Evolutionary conservation across 2,888 invertebrate genomes (phyloP).

Genomic region (Dicyrtomina minuta): DNA sequence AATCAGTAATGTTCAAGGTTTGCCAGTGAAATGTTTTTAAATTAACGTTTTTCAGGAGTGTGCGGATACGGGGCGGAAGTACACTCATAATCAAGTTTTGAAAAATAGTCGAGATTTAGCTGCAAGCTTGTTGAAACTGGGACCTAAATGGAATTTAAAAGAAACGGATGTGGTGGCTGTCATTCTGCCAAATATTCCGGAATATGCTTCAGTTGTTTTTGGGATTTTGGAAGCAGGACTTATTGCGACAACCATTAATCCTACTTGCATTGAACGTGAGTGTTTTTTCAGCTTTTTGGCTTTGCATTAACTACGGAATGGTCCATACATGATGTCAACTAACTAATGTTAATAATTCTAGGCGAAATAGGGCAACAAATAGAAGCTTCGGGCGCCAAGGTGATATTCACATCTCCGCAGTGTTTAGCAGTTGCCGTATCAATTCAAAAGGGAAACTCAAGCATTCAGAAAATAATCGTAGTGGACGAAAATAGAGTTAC

Average conservation of each 20-base stretch:
- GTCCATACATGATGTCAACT: too few relatives aligned
- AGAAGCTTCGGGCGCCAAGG: conserved; percentile 9
- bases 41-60: too few relatives aligned
- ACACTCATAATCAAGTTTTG: conserved; percentile 39
- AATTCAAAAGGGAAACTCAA: conserved; percentile 33
- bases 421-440: conserved; percentile 1
- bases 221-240: conserved; percentile 43
- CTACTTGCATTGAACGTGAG: conserved; percentile 42
- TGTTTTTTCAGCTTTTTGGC: too few relatives aligned
- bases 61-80: conserved; percentile 40
- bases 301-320: too few relatives aligned
- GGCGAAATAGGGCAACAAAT: conserved; percentile 20
- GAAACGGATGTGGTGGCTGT: conserved; percentile 49
- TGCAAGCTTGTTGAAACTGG: conserved; percentile 39
- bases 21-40: too few relatives aligned
- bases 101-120: conserved; percentile 50
- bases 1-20: too few relatives aligned
- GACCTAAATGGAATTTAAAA: conserved; percentile 41
- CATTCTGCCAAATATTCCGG: conserved; percentile 53
- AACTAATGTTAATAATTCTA: too few relatives aligned
- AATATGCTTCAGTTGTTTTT: conserved; percentile 50
- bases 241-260: conserved; percentile 52
- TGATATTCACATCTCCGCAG: neutral
- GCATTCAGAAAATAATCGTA: conserved; percentile 38
- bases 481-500: neutral